phyloP scores from a whole-genome alignment of 2,888 invertebrate species.

The Himalopsyche japonica region DNA sequence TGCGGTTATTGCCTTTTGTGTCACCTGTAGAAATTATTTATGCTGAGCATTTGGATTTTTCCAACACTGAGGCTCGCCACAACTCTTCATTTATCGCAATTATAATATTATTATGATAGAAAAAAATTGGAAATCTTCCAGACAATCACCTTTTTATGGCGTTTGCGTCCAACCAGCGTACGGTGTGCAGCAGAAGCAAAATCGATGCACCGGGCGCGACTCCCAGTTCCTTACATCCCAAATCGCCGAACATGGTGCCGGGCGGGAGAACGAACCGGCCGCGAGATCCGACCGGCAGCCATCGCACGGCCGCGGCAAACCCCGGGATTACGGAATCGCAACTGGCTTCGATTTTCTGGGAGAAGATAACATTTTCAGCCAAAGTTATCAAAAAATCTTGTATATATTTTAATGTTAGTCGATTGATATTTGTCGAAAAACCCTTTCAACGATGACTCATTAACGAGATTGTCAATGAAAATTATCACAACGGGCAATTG shows the following conservation, averaged over 20 bases:
- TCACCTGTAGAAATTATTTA: too few species aligned
- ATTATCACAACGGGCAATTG: too few species aligned
- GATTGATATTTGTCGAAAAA: not conserved
- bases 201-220: not conserved
- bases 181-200: not conserved
- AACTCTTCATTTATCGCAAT: too few species aligned
- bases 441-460: too few species aligned
- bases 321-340: not conserved
- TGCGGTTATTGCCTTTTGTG: too few species aligned
- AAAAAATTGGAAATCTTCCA: too few species aligned
- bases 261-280: not conserved
- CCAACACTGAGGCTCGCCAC: too few species aligned
- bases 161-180: not conserved
- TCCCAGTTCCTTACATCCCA: not conserved
- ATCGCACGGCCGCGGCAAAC: not conserved
- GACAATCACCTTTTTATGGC: not conserved
- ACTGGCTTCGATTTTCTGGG: not conserved
- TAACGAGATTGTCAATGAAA: too few species aligned
- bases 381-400: too few species aligned
- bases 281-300: not conserved
- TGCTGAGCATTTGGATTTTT: too few species aligned
- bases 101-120: too few species aligned
- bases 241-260: not conserved
- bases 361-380: not conserved
- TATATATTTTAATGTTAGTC: not conserved